Conservation (phyloP, 2,113 vertebrate genomes). For the Sterna hirundo region DNA sequence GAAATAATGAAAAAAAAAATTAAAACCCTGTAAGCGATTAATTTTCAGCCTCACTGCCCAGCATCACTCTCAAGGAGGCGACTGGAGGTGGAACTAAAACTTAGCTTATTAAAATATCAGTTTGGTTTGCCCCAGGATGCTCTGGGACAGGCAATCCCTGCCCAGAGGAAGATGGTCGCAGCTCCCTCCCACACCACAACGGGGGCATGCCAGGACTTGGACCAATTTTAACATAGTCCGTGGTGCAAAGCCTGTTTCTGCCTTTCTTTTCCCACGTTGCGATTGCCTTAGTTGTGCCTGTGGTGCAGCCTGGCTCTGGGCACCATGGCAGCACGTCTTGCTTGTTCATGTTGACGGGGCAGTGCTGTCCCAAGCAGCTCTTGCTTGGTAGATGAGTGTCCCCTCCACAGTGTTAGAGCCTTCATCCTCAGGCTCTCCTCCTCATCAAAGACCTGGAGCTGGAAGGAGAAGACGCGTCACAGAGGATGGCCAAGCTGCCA, state of each 20-base stretch:
- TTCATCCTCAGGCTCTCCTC: neutral
- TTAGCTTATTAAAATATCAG: neutral
- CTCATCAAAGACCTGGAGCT: neutral
- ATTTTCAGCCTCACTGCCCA: slow-evolving; percentile 14
- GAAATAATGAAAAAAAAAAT: neutral
- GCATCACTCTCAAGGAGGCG: neutral
- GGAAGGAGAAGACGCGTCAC: neutral
- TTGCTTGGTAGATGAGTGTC: neutral
- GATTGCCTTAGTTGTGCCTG: neutral
- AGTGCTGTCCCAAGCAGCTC: neutral
- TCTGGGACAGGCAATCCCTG: neutral
- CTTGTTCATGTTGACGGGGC: accelerated
- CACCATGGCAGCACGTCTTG: accelerated
- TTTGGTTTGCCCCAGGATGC: neutral
- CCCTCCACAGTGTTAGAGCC: neutral
- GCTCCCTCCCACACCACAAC: neutral
- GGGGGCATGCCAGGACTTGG: neutral
- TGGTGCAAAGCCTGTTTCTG: neutral
- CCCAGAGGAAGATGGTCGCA: neutral
- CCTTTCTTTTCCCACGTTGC: accelerated
- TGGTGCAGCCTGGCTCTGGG: neutral
- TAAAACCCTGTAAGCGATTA: neutral
- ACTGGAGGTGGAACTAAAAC: neutral
- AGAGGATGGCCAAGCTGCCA: neutral
- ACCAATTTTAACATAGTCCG: neutral